A percentile compares a stretch with the other conserved stretches of the same genome.
These are phyloP conservation scores for Patagioenas fasciata DNA, from an alignment of 2,113 vertebrate species.

Conservation along the genomic window DNA sequence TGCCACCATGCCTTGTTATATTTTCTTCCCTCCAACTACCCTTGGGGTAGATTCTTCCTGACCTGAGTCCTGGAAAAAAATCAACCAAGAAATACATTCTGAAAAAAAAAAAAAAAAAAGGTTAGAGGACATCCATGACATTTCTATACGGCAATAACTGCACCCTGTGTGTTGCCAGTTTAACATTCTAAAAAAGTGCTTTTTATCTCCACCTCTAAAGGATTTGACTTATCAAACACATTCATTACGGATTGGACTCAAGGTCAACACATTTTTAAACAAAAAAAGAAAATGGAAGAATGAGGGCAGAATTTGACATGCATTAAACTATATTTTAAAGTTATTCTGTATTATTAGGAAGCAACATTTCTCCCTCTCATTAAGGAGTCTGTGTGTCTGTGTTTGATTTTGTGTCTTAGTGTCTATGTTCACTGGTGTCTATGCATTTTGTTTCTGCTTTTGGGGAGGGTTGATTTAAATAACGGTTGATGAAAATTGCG, in stretches of 20 bases:
- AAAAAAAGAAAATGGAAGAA: neutral
- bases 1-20: conserved; percentile 86
- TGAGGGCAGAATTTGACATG: neutral
- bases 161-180: conserved; percentile 47
- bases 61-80: conserved; percentile 82
- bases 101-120: neutral
- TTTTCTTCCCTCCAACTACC: conserved; percentile 87
- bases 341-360: neutral
- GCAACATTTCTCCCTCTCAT: neutral
- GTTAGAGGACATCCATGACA: conserved; percentile 80
- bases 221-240: conserved; percentile 54
- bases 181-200: conserved; percentile 25
- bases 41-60: conserved; percentile 88
- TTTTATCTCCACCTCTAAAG: conserved; percentile 54
- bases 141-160: conserved; percentile 78
- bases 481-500: neutral
- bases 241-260: conserved; percentile 37
- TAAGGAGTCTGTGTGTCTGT: neutral
- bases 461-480: neutral
- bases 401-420: neutral
- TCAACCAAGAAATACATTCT: conserved; percentile 72
- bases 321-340: neutral
- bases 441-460: neutral
- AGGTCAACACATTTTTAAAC: conserved; percentile 9
- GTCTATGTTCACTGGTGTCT: neutral